phyloP scores from a whole-genome alignment of 53 echinoderm and acorn worm genomes.

The Echinometra lucunter region DNA sequence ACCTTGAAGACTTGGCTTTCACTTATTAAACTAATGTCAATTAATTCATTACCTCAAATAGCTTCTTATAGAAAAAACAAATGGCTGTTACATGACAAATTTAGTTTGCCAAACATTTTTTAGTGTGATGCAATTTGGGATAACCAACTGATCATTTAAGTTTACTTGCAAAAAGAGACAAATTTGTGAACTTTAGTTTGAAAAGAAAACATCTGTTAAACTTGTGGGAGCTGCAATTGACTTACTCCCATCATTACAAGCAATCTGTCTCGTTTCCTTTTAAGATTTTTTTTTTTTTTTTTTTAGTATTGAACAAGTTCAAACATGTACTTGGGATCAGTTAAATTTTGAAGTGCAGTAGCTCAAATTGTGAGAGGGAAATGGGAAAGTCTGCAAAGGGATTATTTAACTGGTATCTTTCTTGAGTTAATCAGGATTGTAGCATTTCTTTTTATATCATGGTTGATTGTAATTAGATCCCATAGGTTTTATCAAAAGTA shows the following conservation, averaged over 20 bases:
- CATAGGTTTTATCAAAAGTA: too few relatives aligned
- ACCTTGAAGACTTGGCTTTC: background rate
- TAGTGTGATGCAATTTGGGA: background rate
- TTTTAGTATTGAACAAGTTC: background rate
- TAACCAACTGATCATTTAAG: background rate
- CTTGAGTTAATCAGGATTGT: too few relatives aligned
- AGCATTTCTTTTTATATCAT: too few relatives aligned
- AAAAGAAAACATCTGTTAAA: background rate
- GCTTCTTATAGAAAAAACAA: too few relatives aligned
- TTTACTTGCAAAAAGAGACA: background rate
- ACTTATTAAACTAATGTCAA: background rate
- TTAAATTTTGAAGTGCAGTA: background rate
- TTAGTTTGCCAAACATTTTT: background rate
- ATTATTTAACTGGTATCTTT: too few relatives aligned
- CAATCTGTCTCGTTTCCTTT: conserved; percentile 12
- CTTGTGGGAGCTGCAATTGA: background rate
- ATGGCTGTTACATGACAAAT: background rate
- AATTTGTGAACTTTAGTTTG: background rate
- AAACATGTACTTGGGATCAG: background rate
- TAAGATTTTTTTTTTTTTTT: background rate
- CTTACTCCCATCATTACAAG: background rate
- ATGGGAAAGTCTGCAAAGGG: background rate
- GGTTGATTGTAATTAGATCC: too few relatives aligned
- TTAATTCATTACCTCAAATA: too few relatives aligned
- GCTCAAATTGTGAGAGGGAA: background rate